Evolutionary conservation across 2,888 invertebrate species (phyloP), one percentile per base, ranked within the genome.

Genomic region (Ichneumon xanthorius): DNA sequence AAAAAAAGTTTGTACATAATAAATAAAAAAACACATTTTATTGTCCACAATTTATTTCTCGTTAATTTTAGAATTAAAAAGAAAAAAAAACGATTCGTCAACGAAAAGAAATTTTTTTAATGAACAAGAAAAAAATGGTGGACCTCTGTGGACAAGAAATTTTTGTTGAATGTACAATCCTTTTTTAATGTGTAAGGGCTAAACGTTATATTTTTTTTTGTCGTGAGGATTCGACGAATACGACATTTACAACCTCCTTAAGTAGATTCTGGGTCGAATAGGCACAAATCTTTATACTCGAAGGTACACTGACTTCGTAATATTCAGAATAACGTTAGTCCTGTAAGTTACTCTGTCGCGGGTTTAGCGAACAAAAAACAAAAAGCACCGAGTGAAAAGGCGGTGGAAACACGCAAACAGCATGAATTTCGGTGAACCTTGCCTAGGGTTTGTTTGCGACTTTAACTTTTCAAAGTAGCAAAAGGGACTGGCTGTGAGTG

Each of bases 381-480:
- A 26, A 58, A 22, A 58, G 58, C 45, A 16, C 45, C 45, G 45
- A 19, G 53, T 16, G 5, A 58, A 65, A 80, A 50, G 40, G 40
- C 14, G 45, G 48, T 22, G 26, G 14, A 30, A 40, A 72, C 14
- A 30, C 7, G 45, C 26, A 76, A 33, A 76, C 50, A 65, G 14
- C 50, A 33, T 50, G 26, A 48, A 19, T 48, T 45, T 45, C 9
- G 14, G 33, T 48, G 19, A 16, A 37, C 63, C 19, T 50, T 19
- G 53, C 22, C n/a, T 33, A 76, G 14, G 40, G 65, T 40, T 77
- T 53, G 11, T 19, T 14, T 26, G 65, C 33, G 63, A 40, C 26
- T 37, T 26, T 22, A n/a, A 77, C 53, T 50, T 77, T 48, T n/a
- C 63, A 4, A 22, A 58, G 22, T 77, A 53, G 48, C 53, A 58